phyloP scores from a whole-genome alignment of 1,140 invertebrate species.

The Drosophila arawakana region DNA sequence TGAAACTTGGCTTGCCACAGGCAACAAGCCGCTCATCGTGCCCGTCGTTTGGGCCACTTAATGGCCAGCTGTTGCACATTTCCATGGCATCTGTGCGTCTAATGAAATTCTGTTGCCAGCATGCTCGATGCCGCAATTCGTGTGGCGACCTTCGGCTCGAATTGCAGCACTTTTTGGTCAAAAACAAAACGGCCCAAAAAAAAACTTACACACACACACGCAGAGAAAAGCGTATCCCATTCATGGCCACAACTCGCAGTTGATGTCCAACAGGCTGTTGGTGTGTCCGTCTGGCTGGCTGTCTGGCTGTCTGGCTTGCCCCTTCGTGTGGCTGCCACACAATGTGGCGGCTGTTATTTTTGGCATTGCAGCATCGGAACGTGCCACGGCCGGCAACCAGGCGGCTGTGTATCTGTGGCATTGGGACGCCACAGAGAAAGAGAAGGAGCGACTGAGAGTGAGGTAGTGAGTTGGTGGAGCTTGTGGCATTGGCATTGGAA shows the following conservation, averaged over 20 bases:
- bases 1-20: constrained; percentile 39
- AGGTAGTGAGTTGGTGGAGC: constrained; percentile 17
- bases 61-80: constrained; percentile 56
- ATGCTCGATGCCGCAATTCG: constrained; percentile 6
- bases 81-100: constrained; percentile 64
- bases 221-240: constrained; percentile 30
- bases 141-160: constrained; percentile 61
- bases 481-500: constrained; percentile 76
- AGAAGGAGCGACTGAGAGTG: background rate
- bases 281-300: constrained; percentile 4
- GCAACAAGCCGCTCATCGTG: background rate
- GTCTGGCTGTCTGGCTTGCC: constrained; percentile 25
- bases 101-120: constrained; percentile 66
- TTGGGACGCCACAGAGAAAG: constrained; percentile 58
- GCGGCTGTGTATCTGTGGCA: constrained; percentile 65
- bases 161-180: constrained; percentile 67
- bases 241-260: constrained; percentile 45
- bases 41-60: constrained; percentile 1
- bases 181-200: constrained; percentile 63
- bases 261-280: constrained; percentile 1
- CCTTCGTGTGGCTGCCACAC: constrained; percentile 28
- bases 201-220: background rate
- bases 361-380: constrained; percentile 67
- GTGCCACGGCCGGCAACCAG: constrained; percentile 42
- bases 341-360: constrained; percentile 63